phyloP scores from a whole-genome alignment of 2,888 invertebrate genomes.

The Portevinia maculata region DNA sequence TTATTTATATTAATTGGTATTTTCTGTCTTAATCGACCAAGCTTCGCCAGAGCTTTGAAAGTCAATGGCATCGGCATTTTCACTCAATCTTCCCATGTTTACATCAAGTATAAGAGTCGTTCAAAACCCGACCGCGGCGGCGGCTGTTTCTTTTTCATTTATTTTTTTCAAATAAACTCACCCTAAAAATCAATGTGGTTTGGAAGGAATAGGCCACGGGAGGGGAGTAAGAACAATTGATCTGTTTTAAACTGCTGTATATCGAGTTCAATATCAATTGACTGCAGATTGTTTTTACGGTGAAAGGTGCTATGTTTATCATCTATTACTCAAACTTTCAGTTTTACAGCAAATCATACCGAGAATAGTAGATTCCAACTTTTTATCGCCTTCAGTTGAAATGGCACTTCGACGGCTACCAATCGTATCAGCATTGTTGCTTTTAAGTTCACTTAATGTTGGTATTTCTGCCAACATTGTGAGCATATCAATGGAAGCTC shows the following conservation, averaged over 20 bases:
- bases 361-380: conserved; percentile 29
- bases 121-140: conserved; percentile 30
- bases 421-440: conserved; percentile 27
- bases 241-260: conserved; percentile 33
- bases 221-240: conserved; percentile 1
- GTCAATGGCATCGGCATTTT: conserved; percentile 26
- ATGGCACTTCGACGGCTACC: conserved; percentile 53
- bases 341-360: conserved; percentile 30
- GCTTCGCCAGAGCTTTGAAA: conserved; percentile 44
- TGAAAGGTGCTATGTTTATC: conserved; percentile 13
- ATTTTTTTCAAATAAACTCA: conserved; percentile 18
- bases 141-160: conserved; percentile 33
- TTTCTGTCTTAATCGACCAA: conserved; percentile 12
- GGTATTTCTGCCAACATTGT: conserved; percentile 45
- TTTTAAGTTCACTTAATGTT: conserved; percentile 39
- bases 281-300: conserved; percentile 37
- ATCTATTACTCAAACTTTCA: conserved; percentile 43
- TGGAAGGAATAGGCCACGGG: neutral
- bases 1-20: neutral
- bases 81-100: conserved; percentile 18
- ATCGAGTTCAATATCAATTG: conserved; percentile 35
- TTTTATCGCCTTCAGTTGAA: conserved; percentile 57
- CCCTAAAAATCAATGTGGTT: conserved; percentile 18
- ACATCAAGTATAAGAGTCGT: conserved; percentile 21
- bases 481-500: conserved; percentile 70